These are phyloP conservation scores for Tympanuchus pallidicinctus DNA, from an alignment of 2,113 vertebrate species.

Conservation along the genomic window DNA sequence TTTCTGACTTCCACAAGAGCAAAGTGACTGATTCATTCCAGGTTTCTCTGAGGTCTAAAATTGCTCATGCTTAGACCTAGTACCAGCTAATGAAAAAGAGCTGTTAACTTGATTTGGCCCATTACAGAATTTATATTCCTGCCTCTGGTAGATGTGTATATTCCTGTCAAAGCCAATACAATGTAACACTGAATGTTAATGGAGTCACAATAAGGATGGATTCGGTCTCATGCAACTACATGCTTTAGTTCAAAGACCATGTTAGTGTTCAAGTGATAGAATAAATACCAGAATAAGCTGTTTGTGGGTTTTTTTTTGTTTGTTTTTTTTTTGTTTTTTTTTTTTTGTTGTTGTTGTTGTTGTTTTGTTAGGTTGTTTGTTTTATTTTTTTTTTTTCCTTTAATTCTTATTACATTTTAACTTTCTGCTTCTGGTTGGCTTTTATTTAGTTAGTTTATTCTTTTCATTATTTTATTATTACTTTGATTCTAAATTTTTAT, in stretches of 20 bases:
- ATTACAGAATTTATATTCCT: constrained; percentile 38
- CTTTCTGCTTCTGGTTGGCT: neutral
- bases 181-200: constrained; percentile 46
- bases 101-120: constrained; percentile 18
- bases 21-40: neutral
- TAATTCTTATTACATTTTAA: constrained; percentile 41
- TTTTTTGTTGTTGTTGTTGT: neutral
- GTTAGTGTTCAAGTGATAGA: constrained; percentile 32
- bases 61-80: neutral
- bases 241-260: constrained; percentile 47
- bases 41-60: neutral
- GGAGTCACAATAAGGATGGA: constrained; percentile 28
- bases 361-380: neutral
- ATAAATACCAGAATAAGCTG: neutral
- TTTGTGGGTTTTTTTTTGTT: too few relatives aligned
- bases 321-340: too few relatives aligned
- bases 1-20: neutral
- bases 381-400: neutral
- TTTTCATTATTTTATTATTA: constrained; percentile 4
- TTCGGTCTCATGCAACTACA: constrained; percentile 29
- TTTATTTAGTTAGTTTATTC: neutral
- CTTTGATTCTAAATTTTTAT: neutral
- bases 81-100: neutral
- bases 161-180: constrained; percentile 23
- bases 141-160: constrained; percentile 17